Conservation (phyloP, 1,140 invertebrate genomes). For the Agraylea sexmaculata region DNA sequence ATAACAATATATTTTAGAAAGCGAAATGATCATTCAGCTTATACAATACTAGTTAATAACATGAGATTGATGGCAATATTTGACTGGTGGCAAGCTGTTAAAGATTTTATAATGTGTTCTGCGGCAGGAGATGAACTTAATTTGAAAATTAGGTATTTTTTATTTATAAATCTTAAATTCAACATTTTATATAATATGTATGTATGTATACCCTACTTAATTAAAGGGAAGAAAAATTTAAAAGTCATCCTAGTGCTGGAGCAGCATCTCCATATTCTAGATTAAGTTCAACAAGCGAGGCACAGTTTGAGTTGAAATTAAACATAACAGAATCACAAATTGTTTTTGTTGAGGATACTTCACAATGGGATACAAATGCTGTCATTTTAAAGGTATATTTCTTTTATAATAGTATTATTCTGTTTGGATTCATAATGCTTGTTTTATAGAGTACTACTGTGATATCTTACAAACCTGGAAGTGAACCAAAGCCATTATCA, state of each 20-base stretch:
- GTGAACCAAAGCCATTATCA: conserved; percentile 62
- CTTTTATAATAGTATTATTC: not conserved
- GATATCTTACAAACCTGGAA: conserved; percentile 63
- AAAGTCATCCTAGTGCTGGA: no score
- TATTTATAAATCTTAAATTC: conserved; percentile 1
- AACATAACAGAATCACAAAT: conserved; percentile 94
- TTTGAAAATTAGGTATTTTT: conserved; percentile 13
- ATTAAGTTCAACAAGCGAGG: conserved; percentile 8
- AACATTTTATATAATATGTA: conserved; percentile 1
- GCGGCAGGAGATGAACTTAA: conserved; percentile 19
- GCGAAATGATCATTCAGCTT: conserved; percentile 57
- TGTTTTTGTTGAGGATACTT: conserved; percentile 84
- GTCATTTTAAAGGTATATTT: conserved; percentile 74
- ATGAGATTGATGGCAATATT: conserved; percentile 90
- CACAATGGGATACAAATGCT: conserved; percentile 79
- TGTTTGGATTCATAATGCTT: not conserved
- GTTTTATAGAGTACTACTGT: conserved; percentile 67
- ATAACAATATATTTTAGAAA: conserved; percentile 42
- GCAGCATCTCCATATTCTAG: conserved; percentile 11
- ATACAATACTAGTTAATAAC: conserved; percentile 88
- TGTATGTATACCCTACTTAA: no score
- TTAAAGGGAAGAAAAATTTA: no score
- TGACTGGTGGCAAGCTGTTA: conserved; percentile 83
- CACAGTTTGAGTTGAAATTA: conserved; percentile 75
- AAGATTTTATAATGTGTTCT: conserved; percentile 61